These are phyloP conservation scores for Hiodon alosoides DNA, from an alignment of 2,113 vertebrate species.

Conservation along the genomic window DNA sequence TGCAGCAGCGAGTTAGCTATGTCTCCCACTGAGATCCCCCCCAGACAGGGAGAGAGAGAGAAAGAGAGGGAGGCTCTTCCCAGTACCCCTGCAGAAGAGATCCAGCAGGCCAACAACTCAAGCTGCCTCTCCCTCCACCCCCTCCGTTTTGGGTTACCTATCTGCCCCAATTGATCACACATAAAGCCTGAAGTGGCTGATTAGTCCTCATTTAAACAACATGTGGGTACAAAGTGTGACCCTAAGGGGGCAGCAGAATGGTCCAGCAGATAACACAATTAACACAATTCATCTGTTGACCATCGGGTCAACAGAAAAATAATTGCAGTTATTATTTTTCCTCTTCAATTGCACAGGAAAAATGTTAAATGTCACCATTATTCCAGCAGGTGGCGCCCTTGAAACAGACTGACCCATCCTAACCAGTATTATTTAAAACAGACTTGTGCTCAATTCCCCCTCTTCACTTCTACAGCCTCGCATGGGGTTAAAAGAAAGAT, in stretches of 20 bases:
- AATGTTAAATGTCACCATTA: neutral
- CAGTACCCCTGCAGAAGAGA: too few species aligned
- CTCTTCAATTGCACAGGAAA: too few species aligned
- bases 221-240: neutral
- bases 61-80: neutral
- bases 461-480: neutral
- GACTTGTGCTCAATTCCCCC: neutral
- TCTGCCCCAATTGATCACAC: slow-evolving; percentile 9
- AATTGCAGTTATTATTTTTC: too few species aligned
- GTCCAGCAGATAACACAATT: too few species aligned
- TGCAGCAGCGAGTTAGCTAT: slow-evolving; percentile 3
- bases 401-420: neutral
- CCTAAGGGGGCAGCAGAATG: neutral
- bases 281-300: neutral
- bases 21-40: neutral
- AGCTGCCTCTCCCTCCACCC: too few species aligned
- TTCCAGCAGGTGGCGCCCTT: slow-evolving; percentile 20
- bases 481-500: slow-evolving; percentile 1
- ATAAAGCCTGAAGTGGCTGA: neutral
- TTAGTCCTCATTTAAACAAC: slow-evolving; percentile 13
- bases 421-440: slow-evolving; percentile 15
- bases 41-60: neutral
- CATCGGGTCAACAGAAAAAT: neutral
- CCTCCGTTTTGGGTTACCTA: neutral
- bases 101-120: too few species aligned